Evolutionary conservation across 1,140 invertebrate species (phyloP), one percentile per base, ranked within the genome.

Genomic region (Drosophila yakuba): DNA sequence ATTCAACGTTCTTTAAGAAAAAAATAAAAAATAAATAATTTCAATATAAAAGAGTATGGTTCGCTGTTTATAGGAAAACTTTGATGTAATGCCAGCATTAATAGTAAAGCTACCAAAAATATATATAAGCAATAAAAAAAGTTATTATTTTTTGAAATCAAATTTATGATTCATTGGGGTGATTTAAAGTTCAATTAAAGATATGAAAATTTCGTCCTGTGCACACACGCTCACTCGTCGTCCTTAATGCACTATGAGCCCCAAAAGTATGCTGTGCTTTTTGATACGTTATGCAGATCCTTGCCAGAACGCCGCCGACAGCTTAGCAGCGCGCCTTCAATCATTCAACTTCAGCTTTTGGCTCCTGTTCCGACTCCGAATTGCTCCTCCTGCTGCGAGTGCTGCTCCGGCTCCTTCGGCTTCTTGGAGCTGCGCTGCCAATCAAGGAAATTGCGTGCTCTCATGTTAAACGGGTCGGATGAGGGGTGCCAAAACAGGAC

Each of bases 371-470:
- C 15, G 14, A 17, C 57, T 36, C 41, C 15, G 5, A 10, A 32
- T 2, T 8, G 32, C 32, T 32, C 32, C 32, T 32, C 7, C 28
- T 8, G 4, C 51, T 61, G 23, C 15, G 11, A n/a, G 39, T 45
- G 17, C 8, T 3, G 10, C 28, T 47, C 52, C 1, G 5, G 25
- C n/a, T 4, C 7, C 47, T 55, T 4, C 47, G 15, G 14, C 20
- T 5, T 15, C 47, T 61, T 56, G 56, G 44, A 25, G 45, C 41
- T 63, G 59, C 55, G 63, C 64, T 78, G 79, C 79, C 83, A 88
- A 86, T 86, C 83, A 88, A 86, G 83, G 75, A 89, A 83, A 83
- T 86, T 86, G 83, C 83, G 83, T 86, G 83, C 76, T 85, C 78
- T 81, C 83, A 83, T 83, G 79, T 85, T 84, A 85, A 85, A 80